Evolutionary conservation across 2,797 vertebrate species (phyloP).

Genomic region (Pempheris klunzingeri): DNA sequence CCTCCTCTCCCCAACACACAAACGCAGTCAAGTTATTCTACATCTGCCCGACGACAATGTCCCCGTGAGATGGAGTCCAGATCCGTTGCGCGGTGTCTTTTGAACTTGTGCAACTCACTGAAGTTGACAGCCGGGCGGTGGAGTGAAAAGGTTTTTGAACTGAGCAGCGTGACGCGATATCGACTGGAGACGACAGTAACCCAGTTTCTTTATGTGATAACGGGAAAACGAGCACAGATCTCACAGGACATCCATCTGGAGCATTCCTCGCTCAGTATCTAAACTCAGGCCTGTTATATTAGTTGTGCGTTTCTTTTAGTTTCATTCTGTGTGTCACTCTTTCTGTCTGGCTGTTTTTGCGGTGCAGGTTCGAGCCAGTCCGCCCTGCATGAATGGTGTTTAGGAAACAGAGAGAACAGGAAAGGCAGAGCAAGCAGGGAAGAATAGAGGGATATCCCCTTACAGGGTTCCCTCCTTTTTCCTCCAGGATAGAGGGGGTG

Average conservation of each 20-base stretch:
- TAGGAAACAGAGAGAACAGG: conserved; percentile 87
- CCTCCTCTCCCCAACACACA: conserved; percentile 4
- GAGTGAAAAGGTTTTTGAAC: conserved; percentile 39
- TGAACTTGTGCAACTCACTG: conserved; percentile 38
- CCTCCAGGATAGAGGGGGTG: conserved; percentile 81
- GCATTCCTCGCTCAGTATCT: conserved; percentile 44
- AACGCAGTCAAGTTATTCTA: conserved; percentile 22
- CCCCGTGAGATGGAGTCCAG: conserved; percentile 38
- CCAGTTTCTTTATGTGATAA: conserved; percentile 54
- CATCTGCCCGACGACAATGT: conserved; percentile 31
- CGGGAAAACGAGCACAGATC: conserved; percentile 54
- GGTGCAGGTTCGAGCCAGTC: conserved; percentile 54
- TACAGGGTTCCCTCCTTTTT: conserved; percentile 85
- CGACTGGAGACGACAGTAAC: conserved; percentile 48
- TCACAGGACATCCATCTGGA: conserved; percentile 48
- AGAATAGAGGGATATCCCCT: conserved; percentile 91
- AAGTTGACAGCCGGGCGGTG: conserved; percentile 20
- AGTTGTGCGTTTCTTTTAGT: conserved; percentile 3
- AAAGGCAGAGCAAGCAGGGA: conserved; percentile 85
- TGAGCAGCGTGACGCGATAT: conserved; percentile 26
- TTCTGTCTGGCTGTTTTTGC: conserved; percentile 34
- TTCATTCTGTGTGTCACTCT: background rate
- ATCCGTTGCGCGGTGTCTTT: conserved; percentile 40
- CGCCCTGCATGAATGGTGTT: conserved; percentile 81
- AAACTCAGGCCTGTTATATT: conserved; percentile 37